These are phyloP conservation scores for Loripinus fragilis DNA, from an alignment of 2,888 invertebrate species.

Conservation along the genomic window DNA sequence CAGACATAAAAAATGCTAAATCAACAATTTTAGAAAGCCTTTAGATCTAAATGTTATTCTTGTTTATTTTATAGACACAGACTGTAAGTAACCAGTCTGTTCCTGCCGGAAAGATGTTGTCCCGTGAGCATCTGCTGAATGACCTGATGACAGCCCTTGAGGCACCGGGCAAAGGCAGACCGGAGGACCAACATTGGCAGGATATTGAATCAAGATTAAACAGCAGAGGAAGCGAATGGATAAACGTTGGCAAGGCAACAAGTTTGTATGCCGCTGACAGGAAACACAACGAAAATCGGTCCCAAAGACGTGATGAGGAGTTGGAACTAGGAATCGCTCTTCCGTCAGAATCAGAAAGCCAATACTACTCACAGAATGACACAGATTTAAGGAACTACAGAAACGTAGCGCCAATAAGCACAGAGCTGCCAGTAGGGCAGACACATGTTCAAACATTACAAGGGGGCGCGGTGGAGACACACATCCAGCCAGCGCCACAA, in stretches of 20 bases:
- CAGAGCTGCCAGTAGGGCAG: conserved; percentile 40
- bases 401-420: conserved; percentile 49
- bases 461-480: conserved; percentile 25
- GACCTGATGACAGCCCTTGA: conserved; percentile 63
- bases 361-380: conserved; percentile 75
- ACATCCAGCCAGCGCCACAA: conserved; percentile 58
- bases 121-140: conserved; percentile 55
- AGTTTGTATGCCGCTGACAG: conserved; percentile 62
- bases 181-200: conserved; percentile 75
- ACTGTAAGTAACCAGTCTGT: conserved; percentile 45
- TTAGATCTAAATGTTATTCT: background rate
- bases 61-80: conserved; percentile 30
- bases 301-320: conserved; percentile 70
- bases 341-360: conserved; percentile 75
- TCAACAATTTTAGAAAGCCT: too few species aligned
- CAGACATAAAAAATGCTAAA: too few species aligned
- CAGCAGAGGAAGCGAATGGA: conserved; percentile 65
- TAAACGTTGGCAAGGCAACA: conserved; percentile 69
- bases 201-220: conserved; percentile 69
- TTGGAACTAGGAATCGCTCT: conserved; percentile 72
- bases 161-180: conserved; percentile 46
- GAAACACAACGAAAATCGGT: conserved; percentile 34
- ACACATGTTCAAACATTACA: conserved; percentile 17
- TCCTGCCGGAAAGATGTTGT: conserved; percentile 48
- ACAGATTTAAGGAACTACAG: conserved; percentile 71